Evolutionary conservation across 2,113 vertebrate genomes (phyloP), one percentile per base, ranked within the genome.

Genomic region (Rhea pennata): DNA sequence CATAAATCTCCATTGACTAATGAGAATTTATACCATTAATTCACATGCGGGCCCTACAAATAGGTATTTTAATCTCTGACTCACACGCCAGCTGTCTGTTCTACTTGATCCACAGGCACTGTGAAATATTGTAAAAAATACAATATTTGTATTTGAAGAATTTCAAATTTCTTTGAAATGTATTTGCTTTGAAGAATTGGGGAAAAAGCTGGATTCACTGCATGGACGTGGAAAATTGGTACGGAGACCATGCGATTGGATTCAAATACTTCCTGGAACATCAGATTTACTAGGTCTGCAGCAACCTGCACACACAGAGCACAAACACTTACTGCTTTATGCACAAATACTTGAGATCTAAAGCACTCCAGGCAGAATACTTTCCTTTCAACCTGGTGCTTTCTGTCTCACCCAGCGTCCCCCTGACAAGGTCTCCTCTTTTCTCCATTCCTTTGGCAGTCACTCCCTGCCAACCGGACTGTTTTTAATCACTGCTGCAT

Each of bases 401-500:
- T 72, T 27, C 36, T 64, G 27, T 61, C 13, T 19, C 40, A 65
- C 4, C 1, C 53, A 65, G 12, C 2, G 1, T 16, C 26, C 46
- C 7, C 17, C 24, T 1, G 9, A 73, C 4, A 67, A 71, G 17
- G 12, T 26, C 8, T 67, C 2, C 51, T 46, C 7, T 24, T 20
- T 71, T 62, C 13, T 40, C 20, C 12, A 15, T 67, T 42, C 13
- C 8, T 54, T 39, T 79, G 23, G n/a, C 10, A 53, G 31, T 27
- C 15, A 2, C 19, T 81, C 20, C 39, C 20, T 51, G 24, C n/a
- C 2, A 33, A n/a, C 14, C 22, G 44, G 36, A 24, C 4, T 0
- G 36, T 15, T 70, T 91, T 84, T 22, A n/a, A 14, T 31, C 8
- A 73, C 15, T 15, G 27, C 33, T 76, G 33, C 12, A 33, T 62